phyloP scores from a whole-genome alignment of 2,113 vertebrate genomes.

The Serinus canaria region DNA sequence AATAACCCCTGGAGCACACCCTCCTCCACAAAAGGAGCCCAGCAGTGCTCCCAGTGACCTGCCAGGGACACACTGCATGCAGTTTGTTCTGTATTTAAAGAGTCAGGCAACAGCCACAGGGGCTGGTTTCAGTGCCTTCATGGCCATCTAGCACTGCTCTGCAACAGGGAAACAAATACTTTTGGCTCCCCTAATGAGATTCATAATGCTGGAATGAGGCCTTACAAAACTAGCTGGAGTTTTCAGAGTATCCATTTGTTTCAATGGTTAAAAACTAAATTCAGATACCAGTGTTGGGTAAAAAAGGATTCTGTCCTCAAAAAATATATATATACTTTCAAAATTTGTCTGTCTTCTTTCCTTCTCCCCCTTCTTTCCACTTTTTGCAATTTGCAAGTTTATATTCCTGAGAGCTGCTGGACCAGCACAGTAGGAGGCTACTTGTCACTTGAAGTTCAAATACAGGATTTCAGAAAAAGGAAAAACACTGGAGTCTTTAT shows the following conservation, averaged over 20 bases:
- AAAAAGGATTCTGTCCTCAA: not conserved
- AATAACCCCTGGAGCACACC: slow-evolving; percentile 46
- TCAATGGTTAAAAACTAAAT: not conserved
- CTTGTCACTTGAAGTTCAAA: not conserved
- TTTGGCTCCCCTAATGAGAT: not conserved
- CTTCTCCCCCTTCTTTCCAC: accelerated
- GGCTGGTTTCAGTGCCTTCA: not conserved
- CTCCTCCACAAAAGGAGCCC: slow-evolving; percentile 31
- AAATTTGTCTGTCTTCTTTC: not conserved
- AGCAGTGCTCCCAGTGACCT: slow-evolving; percentile 13
- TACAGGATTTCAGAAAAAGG: not conserved
- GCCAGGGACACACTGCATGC: not conserved
- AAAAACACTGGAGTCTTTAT: not conserved
- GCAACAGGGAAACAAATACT: not conserved
- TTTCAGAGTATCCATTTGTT: not conserved
- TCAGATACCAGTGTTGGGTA: not conserved
- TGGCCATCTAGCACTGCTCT: not conserved
- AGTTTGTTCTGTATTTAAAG: not conserved
- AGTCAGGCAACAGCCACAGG: not conserved
- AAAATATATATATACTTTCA: not conserved
- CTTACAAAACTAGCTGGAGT: not conserved
- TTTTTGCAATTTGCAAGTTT: not conserved
- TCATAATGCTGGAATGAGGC: not conserved
- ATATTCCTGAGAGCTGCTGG: not conserved
- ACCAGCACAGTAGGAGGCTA: not conserved